Conservation (phyloP, 2,888 invertebrate species). For the Digitonthophagus gazella region DNA sequence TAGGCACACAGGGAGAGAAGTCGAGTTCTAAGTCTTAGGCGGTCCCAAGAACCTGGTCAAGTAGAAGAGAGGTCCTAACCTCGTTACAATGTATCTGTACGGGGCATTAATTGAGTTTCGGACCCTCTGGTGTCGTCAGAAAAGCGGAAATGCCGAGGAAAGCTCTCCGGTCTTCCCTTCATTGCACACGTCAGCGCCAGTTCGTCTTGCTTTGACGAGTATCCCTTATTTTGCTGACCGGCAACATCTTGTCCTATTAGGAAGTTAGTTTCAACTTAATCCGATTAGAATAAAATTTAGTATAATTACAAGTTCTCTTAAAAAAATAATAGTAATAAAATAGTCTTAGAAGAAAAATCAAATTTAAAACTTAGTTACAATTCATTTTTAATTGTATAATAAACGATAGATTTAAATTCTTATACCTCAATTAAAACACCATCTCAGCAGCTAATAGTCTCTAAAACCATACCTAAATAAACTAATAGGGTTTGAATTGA, state of each 20-base stretch:
- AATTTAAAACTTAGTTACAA: no score
- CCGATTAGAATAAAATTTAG: no score
- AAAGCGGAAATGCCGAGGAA: slow-evolving; percentile 17
- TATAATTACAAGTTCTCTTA: no score
- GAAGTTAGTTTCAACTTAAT: neutral
- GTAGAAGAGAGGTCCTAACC: slow-evolving; percentile 5
- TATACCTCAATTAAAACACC: no score
- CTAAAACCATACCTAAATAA: no score
- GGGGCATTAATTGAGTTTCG: slow-evolving; percentile 44
- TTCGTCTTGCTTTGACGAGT: slow-evolving; percentile 38
- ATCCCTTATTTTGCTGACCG: neutral
- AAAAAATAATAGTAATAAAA: no score
- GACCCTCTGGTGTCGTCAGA: slow-evolving; percentile 34
- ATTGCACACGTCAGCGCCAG: slow-evolving; percentile 45
- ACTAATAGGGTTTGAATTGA: no score
- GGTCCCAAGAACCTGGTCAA: slow-evolving; percentile 10
- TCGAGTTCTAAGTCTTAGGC: neutral
- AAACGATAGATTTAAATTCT: no score
- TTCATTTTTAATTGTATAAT: no score
- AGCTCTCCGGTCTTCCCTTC: slow-evolving; percentile 40
- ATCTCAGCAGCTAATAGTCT: no score
- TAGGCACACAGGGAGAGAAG: neutral
- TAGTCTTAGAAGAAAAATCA: no score
- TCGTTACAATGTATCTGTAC: slow-evolving; percentile 39
- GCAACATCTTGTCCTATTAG: neutral